Percentiles rank a stretch among this genome's conserved stretches.
phyloP scores from a whole-genome alignment of 2,888 invertebrate species.

The Drosophila paracracens region DNA sequence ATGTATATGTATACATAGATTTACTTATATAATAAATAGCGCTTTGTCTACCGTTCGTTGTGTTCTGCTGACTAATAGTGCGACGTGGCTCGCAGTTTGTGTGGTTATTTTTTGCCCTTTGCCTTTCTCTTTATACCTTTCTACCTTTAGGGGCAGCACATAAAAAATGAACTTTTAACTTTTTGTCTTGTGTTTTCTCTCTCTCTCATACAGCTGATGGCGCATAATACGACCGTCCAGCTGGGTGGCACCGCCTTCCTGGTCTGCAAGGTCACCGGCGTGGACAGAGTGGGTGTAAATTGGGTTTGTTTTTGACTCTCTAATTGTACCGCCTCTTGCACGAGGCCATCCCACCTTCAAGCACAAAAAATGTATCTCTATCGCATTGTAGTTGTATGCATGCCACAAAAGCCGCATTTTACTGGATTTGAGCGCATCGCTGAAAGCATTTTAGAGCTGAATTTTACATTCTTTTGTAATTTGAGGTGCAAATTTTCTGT shows the following conservation, averaged over 20 bases:
- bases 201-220: constrained; percentile 84
- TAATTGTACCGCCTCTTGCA: constrained; percentile 52
- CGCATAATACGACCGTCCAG: constrained; percentile 85
- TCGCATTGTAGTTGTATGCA: constrained; percentile 20
- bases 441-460: constrained; percentile 35
- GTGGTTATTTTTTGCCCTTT: background rate
- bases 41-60: constrained; percentile 5
- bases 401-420: constrained; percentile 22
- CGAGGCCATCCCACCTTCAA: constrained; percentile 4
- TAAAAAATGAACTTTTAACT: constrained; percentile 81
- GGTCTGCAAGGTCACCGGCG: constrained; percentile 85
- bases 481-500: constrained; percentile 27
- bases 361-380: constrained; percentile 7
- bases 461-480: constrained; percentile 36
- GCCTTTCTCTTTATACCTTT: constrained; percentile 4
- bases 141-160: constrained; percentile 35
- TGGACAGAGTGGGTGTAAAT: constrained; percentile 86
- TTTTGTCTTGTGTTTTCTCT: constrained; percentile 68
- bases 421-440: background rate
- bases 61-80: constrained; percentile 69
- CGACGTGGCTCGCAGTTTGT: constrained; percentile 36
- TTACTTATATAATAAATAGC: constrained; percentile 18
- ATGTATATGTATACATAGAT: constrained; percentile 8
- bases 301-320: constrained; percentile 84
- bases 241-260: constrained; percentile 85